Conservation (phyloP, 2,113 vertebrate species). For the Crotophaga sulcirostris region DNA sequence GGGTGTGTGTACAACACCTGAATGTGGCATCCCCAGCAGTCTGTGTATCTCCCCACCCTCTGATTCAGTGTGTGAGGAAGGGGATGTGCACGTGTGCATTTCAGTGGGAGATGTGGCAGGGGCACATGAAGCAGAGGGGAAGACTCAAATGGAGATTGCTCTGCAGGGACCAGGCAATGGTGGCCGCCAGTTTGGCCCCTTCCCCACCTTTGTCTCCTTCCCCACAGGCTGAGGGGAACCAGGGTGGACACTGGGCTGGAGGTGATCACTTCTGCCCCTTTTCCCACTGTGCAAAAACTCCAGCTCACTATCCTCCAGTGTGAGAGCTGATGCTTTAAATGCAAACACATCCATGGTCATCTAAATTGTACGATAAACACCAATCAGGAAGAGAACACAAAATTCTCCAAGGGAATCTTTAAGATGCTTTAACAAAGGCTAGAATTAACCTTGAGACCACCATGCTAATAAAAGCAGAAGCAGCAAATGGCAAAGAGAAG, state of each 20-base stretch:
- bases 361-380: accelerated
- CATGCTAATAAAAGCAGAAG: neutral
- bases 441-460: neutral
- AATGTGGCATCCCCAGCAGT: neutral
- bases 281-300: neutral
- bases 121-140: neutral
- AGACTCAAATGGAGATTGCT: neutral
- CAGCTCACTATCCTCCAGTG: accelerated
- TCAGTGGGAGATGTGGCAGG: accelerated
- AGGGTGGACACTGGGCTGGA: neutral
- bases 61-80: neutral
- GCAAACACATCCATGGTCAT: neutral
- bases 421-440: neutral
- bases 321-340: neutral
- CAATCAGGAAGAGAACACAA: neutral
- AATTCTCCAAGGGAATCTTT: neutral
- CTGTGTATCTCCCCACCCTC: neutral
- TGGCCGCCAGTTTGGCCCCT: neutral
- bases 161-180: neutral
- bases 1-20: accelerated
- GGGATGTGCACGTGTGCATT: neutral
- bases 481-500: neutral
- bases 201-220: neutral
- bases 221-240: neutral
- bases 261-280: neutral